Evolutionary conservation across 2,797 vertebrate genomes (phyloP).

Genomic region (Danionella dracula): DNA sequence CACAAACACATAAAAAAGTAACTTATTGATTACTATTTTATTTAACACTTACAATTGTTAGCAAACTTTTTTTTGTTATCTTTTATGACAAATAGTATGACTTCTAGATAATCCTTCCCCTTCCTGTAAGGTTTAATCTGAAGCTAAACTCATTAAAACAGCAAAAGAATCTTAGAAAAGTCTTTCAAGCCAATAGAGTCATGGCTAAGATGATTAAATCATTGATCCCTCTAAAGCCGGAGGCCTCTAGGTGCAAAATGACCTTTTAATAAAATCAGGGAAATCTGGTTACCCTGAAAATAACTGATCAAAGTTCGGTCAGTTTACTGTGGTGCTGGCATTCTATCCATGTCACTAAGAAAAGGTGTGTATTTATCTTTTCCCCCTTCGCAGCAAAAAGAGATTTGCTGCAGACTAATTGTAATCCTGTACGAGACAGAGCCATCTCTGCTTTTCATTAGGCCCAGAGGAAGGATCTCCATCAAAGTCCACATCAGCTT

Average conservation of each 20-base stretch:
- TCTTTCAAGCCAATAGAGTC: constrained; percentile 71
- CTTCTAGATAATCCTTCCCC: constrained; percentile 67
- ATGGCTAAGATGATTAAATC: constrained; percentile 75
- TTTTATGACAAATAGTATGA: too few species aligned
- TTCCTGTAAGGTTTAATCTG: constrained; percentile 71
- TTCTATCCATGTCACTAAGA: constrained; percentile 55
- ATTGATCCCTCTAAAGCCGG: constrained; percentile 73
- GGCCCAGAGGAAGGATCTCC: constrained; percentile 26
- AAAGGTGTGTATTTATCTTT: constrained; percentile 67
- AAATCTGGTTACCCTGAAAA: constrained; percentile 75
- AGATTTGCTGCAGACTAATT: constrained; percentile 53
- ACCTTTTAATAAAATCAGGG: constrained; percentile 74
- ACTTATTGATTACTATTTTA: too few species aligned
- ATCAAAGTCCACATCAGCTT: constrained; percentile 39
- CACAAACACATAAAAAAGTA: too few species aligned
- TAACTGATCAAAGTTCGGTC: constrained; percentile 76
- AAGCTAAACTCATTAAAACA: constrained; percentile 74
- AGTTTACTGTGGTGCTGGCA: constrained; percentile 52
- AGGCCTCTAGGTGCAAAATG: constrained; percentile 74
- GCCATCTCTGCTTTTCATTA: constrained; percentile 35
- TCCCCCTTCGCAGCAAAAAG: constrained; percentile 55
- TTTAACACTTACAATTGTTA: too few species aligned
- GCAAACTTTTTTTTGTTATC: too few species aligned
- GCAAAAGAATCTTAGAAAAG: constrained; percentile 73
- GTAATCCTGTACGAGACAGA: constrained; percentile 57